A percentile compares a stretch with the other conserved stretches of the same genome.
phyloP scores from a whole-genome alignment of 2,797 vertebrate genomes.

The Hapalemur alaotrensis region DNA sequence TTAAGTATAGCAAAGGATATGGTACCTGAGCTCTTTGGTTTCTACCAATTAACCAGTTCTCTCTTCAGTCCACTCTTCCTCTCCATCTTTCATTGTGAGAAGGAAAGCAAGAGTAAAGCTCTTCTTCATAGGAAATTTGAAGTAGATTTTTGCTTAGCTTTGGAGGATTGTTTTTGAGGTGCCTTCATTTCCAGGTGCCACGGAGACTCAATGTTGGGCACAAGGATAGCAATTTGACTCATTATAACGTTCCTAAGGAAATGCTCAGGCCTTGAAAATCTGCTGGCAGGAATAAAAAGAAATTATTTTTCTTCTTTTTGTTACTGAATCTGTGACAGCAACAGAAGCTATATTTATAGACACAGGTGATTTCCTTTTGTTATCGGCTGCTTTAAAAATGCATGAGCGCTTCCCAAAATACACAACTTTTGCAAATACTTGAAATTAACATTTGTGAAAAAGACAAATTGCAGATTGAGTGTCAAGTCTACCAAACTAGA shows the following conservation, averaged over 20 bases:
- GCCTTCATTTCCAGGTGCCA: background rate
- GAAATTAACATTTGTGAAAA: background rate
- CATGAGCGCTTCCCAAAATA: background rate
- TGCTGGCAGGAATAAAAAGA: background rate
- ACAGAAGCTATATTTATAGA: conserved; percentile 11
- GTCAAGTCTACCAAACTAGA: background rate
- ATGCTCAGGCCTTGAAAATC: background rate
- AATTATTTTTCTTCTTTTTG: background rate
- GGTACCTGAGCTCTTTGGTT: background rate
- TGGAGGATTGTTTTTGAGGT: background rate
- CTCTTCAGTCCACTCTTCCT: background rate
- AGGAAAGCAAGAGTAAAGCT: too few relatives aligned
- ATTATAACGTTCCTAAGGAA: background rate
- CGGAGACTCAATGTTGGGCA: background rate
- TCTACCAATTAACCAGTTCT: background rate
- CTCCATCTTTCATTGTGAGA: too few relatives aligned
- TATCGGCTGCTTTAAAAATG: background rate
- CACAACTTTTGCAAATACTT: background rate
- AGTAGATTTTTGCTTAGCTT: background rate
- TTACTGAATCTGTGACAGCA: background rate
- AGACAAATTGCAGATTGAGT: background rate
- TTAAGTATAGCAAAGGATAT: background rate
- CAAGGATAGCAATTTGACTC: background rate
- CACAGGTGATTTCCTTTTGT: conserved; percentile 36
- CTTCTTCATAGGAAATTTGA: rapidly evolving